These are phyloP conservation scores for Erebia epiphron DNA, from an alignment of 2,888 invertebrate genomes.

Conservation along the genomic window DNA sequence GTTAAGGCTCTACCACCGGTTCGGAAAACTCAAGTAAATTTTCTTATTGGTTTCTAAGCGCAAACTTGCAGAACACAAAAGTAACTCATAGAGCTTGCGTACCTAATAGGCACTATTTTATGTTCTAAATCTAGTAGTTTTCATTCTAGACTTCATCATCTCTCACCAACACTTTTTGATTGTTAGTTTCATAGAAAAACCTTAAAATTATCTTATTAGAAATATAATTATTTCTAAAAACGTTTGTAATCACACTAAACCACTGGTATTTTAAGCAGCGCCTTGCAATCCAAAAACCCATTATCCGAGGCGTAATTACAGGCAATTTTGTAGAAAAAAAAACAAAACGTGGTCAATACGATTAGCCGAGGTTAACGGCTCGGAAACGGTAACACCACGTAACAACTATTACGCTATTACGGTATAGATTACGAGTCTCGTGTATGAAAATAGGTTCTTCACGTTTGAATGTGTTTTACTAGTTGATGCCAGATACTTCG, in stretches of 20 bases:
- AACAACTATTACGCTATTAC: constrained; percentile 44
- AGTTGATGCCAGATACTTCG: too few species aligned
- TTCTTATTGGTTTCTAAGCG: too few species aligned
- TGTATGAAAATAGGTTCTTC: constrained; percentile 30
- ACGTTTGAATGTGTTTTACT: constrained; percentile 11
- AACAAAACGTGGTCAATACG: constrained; percentile 27
- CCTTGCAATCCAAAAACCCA: constrained; percentile 1
- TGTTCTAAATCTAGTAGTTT: too few species aligned
- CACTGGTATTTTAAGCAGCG: neutral
- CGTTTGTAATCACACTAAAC: constrained; percentile 1
- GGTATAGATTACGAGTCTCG: constrained; percentile 37
- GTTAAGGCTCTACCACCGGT: too few species aligned
- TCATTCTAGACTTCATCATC: neutral
- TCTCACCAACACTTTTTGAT: neutral
- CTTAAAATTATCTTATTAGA: neutral
- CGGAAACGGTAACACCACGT: constrained; percentile 50
- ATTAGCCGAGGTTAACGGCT: constrained; percentile 46
- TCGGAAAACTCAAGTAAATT: too few species aligned
- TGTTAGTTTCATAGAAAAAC: neutral
- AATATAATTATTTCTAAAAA: neutral
- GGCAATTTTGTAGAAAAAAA: neutral
- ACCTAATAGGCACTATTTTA: too few species aligned
- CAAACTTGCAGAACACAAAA: too few species aligned
- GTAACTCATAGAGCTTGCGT: too few species aligned
- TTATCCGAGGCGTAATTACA: neutral